phyloP scores from a whole-genome alignment of 2,113 vertebrate species.

The Lates calcarifer region DNA sequence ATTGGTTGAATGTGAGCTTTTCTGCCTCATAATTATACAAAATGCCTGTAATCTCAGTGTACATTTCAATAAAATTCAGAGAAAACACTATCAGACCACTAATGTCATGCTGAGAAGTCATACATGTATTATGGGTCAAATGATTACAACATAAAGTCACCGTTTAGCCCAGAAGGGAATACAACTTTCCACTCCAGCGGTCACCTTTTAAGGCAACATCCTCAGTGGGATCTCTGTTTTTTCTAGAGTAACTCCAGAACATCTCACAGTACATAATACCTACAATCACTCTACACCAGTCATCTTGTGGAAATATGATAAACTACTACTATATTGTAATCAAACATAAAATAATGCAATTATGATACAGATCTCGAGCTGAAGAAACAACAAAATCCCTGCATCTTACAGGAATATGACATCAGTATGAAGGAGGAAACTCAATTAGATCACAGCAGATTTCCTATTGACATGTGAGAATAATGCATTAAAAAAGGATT shows the following conservation, averaged over 20 bases:
- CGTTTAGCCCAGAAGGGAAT: too few species aligned
- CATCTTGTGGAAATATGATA: background rate
- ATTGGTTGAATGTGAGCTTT: background rate
- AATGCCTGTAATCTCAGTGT: too few species aligned
- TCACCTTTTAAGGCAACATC: background rate
- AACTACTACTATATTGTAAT: background rate
- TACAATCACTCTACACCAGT: background rate
- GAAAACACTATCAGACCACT: too few species aligned
- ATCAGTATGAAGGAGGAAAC: background rate
- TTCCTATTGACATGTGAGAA: background rate
- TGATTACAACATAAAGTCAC: background rate
- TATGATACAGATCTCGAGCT: background rate
- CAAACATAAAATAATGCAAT: background rate
- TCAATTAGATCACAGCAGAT: background rate
- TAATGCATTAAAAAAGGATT: background rate
- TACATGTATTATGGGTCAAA: background rate
- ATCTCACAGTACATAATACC: background rate
- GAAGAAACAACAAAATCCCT: background rate
- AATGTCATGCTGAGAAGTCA: background rate
- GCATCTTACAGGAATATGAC: background rate
- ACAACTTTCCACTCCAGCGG: too few species aligned
- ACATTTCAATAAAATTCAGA: background rate
- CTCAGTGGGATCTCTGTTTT: background rate
- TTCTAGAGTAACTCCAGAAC: background rate
- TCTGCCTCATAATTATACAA: background rate